Evolutionary conservation across 64 coral and sea anemone species (phyloP).

Genomic region (Exaiptasia diaphana): DNA sequence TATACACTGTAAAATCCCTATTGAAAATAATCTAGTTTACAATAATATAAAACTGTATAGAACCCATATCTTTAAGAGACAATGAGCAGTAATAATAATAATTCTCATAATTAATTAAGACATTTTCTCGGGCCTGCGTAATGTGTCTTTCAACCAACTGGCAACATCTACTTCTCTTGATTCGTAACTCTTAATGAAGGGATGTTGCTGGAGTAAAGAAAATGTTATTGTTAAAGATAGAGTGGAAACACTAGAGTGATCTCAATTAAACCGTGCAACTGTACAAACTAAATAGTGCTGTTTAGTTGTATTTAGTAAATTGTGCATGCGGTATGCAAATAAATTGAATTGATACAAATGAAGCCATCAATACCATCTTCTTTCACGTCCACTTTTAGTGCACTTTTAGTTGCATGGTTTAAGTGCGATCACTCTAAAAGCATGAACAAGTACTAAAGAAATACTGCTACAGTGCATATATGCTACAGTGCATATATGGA

Average conservation of each 20-base stretch:
- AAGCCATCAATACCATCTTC: neutral
- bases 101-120: too few relatives aligned
- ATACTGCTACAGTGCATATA: too few relatives aligned
- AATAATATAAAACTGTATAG: too few relatives aligned
- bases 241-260: neutral
- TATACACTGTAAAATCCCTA: too few relatives aligned
- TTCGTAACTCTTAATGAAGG: constrained; percentile 79
- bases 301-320: neutral
- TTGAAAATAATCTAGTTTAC: too few relatives aligned
- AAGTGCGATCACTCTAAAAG: too few relatives aligned
- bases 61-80: too few relatives aligned
- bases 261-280: neutral
- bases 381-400: neutral
- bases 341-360: neutral
- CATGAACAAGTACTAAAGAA: too few relatives aligned
- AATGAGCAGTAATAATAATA: too few relatives aligned
- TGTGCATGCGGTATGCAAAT: neutral
- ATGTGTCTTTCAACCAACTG: constrained; percentile 56
- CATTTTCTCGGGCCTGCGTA: too few relatives aligned
- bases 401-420: neutral
- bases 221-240: neutral
- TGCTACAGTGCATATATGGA: too few relatives aligned
- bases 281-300: neutral
- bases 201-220: constrained; percentile 56
- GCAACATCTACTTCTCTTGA: constrained; percentile 63